phyloP scores from a whole-genome alignment of 2,113 vertebrate species.

The Pelusios castaneus region DNA sequence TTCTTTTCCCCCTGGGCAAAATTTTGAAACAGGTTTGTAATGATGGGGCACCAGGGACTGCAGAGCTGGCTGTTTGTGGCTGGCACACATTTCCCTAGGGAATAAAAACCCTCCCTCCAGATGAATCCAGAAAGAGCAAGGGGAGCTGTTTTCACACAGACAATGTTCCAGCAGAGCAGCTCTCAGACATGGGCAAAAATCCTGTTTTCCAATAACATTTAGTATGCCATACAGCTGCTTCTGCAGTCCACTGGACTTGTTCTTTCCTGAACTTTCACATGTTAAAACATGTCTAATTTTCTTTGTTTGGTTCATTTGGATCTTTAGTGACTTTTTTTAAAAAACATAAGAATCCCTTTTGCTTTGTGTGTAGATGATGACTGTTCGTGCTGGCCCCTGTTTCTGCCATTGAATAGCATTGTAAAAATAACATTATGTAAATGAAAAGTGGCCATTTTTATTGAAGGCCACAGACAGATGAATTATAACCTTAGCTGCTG shows the following conservation, averaged over 20 bases:
- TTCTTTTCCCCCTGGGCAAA: neutral
- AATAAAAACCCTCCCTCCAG: neutral
- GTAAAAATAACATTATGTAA: conserved; percentile 69
- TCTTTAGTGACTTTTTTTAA: conserved; percentile 1
- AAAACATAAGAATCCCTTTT: conserved; percentile 22
- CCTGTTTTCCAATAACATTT: conserved; percentile 18
- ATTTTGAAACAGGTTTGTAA: neutral
- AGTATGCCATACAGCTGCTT: conserved; percentile 27
- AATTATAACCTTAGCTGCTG: conserved; percentile 62
- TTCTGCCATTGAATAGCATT: conserved; percentile 62
- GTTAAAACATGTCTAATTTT: conserved; percentile 39
- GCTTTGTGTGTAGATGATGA: conserved; percentile 57
- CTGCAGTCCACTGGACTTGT: conserved; percentile 50
- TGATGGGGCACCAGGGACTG: fast-evolving
- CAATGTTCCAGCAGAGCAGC: neutral
- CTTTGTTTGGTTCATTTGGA: neutral
- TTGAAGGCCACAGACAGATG: conserved; percentile 55
- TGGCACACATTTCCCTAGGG: neutral
- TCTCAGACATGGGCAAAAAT: neutral
- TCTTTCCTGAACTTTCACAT: neutral
- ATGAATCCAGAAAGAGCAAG: neutral
- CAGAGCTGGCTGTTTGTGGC: neutral
- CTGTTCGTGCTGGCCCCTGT: conserved; percentile 45
- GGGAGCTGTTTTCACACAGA: neutral
- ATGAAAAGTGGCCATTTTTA: conserved; percentile 57